Conservation (phyloP, 2,797 vertebrate genomes). For the Loris lydekkerianus region DNA sequence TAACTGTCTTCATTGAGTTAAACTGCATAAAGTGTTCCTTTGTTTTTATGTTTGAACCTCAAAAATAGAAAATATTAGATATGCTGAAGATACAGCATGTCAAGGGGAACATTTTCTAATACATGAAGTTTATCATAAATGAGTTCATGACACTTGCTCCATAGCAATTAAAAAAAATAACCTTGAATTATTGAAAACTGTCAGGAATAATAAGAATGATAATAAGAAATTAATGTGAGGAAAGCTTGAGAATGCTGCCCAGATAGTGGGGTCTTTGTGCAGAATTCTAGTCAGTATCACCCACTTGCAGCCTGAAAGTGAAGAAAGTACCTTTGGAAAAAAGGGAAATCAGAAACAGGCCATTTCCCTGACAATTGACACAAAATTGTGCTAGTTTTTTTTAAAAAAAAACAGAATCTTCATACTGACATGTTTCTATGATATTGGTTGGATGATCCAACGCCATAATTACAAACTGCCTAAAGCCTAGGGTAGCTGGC, state of each 20-base stretch:
- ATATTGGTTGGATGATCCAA: slow-evolving; percentile 11
- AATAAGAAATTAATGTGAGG: slow-evolving; percentile 19
- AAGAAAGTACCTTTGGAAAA: not conserved
- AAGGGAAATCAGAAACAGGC: not conserved
- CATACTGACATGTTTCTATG: not conserved
- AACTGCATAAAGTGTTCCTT: not conserved
- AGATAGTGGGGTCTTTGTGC: not conserved
- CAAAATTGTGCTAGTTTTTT: not conserved
- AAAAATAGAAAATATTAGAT: slow-evolving; percentile 36
- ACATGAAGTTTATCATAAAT: slow-evolving; percentile 9
- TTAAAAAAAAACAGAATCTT: not conserved
- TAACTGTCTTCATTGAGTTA: not conserved
- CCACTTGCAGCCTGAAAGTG: slow-evolving; percentile 37
- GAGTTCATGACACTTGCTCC: not conserved
- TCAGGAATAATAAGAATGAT: not conserved
- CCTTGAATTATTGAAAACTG: not conserved
- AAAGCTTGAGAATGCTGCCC: slow-evolving; percentile 13
- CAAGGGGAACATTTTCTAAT: slow-evolving; percentile 36
- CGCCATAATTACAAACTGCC: not conserved
- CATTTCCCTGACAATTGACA: slow-evolving; percentile 21
- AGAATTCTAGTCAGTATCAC: not conserved
- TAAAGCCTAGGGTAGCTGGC: not conserved
- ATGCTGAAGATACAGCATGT: not conserved
- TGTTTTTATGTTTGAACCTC: not conserved
- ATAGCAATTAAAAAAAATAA: not conserved